Evolutionary conservation across 2,888 invertebrate species (phyloP).

Genomic region (Heliconius erato): DNA sequence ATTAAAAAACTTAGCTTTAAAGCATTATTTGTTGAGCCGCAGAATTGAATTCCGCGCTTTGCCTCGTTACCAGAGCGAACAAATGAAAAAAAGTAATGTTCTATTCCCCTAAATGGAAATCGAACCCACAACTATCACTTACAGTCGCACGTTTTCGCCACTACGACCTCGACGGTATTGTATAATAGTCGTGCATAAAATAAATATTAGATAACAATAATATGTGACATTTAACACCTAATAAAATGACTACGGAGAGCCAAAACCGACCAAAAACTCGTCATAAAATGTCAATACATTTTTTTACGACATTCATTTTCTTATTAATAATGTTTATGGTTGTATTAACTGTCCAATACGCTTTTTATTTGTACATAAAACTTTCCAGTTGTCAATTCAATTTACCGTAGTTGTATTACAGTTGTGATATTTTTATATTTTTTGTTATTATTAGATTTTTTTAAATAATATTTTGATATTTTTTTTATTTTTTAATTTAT

Average conservation of each 20-base stretch:
- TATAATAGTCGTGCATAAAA: background rate
- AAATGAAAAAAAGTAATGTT: background rate
- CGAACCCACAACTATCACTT: background rate
- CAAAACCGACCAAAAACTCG: slow-evolving; percentile 27
- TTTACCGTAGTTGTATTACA: background rate
- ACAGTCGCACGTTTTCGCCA: too few species aligned
- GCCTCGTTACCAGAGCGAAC: background rate
- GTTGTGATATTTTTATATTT: background rate
- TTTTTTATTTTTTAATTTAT: too few species aligned
- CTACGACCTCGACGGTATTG: too few species aligned
- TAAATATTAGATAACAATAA: slow-evolving; percentile 22
- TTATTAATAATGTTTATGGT: slow-evolving; percentile 35
- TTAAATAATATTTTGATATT: background rate
- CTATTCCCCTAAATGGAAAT: background rate
- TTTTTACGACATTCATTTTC: slow-evolving; percentile 42
- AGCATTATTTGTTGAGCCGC: too few species aligned
- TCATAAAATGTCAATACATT: slow-evolving; percentile 45
- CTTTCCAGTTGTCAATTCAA: background rate
- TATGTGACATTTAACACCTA: slow-evolving; percentile 35
- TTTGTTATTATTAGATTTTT: background rate
- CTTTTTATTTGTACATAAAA: slow-evolving; percentile 41
- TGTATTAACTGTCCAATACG: slow-evolving; percentile 18
- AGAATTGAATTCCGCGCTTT: too few species aligned
- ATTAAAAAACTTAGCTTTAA: too few species aligned
- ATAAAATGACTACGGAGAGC: slow-evolving; percentile 36